These are phyloP conservation scores for Selenia dentaria DNA, from an alignment of 2,888 invertebrate genomes.

Conservation along the genomic window DNA sequence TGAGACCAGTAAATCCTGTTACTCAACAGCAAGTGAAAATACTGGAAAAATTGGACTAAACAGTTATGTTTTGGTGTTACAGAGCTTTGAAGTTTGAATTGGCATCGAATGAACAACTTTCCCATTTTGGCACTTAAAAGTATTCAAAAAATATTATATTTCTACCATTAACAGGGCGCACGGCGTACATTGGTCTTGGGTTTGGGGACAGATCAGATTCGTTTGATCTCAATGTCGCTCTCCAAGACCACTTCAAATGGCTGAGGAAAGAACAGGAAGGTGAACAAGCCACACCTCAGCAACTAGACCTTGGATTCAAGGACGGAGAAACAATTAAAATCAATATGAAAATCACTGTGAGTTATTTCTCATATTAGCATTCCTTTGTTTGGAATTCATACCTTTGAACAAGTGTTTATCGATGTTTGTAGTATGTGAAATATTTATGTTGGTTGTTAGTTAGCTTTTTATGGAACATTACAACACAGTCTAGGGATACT, in stretches of 20 bases:
- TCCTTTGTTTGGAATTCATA: neutral
- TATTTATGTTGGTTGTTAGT: too few species aligned
- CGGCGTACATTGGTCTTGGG: slow-evolving; percentile 98
- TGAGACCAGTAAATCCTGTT: too few species aligned
- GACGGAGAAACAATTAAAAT: slow-evolving; percentile 99
- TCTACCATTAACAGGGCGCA: slow-evolving; percentile 84
- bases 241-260: slow-evolving; percentile 99
- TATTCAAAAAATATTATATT: too few species aligned
- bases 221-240: slow-evolving; percentile 98
- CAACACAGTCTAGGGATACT: too few species aligned
- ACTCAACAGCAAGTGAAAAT: too few species aligned
- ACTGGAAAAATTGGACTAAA: too few species aligned
- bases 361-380: slow-evolving; percentile 29
- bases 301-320: slow-evolving; percentile 98
- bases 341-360: slow-evolving; percentile 97
- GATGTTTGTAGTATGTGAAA: too few species aligned
- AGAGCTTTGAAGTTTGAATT: too few species aligned
- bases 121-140: too few species aligned
- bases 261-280: slow-evolving; percentile 92
- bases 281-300: slow-evolving; percentile 89
- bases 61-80: too few species aligned
- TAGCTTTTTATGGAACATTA: too few species aligned
- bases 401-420: neutral
- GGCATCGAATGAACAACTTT: too few species aligned
- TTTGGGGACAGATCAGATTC: slow-evolving; percentile 99